Conservation (phyloP, 2,113 vertebrate genomes). For the Noctilio leporinus region DNA sequence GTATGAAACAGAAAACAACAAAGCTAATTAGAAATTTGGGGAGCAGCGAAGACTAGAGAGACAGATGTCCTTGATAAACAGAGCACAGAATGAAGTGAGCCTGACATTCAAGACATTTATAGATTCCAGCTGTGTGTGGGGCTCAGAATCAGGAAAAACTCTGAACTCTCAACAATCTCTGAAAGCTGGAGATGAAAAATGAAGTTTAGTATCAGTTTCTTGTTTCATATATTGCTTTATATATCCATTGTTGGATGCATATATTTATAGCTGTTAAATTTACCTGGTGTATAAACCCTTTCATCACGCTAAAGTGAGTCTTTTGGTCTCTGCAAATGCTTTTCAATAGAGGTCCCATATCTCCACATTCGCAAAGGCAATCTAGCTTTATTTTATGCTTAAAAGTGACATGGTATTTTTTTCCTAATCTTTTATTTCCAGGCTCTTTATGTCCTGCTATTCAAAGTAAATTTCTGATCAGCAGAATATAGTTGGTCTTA, state of each 20-base stretch:
- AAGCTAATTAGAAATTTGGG: neutral
- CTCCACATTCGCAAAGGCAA: too few species aligned
- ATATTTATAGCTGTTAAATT: too few species aligned
- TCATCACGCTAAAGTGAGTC: too few species aligned
- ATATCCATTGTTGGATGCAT: neutral
- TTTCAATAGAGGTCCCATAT: too few species aligned
- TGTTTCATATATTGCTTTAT: neutral
- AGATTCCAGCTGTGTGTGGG: too few species aligned
- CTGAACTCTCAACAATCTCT: neutral
- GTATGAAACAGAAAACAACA: neutral
- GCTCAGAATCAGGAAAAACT: neutral
- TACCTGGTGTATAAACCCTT: neutral
- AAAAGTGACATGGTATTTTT: too few species aligned
- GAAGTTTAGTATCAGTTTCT: neutral
- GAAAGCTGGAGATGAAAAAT: too few species aligned
- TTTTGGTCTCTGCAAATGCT: too few species aligned
- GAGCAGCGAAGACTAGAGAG: too few species aligned
- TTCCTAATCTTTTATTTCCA: neutral
- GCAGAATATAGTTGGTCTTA: accelerated
- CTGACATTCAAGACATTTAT: too few species aligned
- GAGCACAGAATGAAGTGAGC: neutral
- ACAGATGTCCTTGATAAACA: neutral
- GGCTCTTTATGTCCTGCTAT: neutral
- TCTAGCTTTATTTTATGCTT: neutral
- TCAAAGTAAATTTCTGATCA: neutral